A percentile compares a stretch with the other conserved stretches of the same genome.
Evolutionary conservation across 2,888 invertebrate species (phyloP).

Genomic region (Rotaria magnacalcarata): DNA sequence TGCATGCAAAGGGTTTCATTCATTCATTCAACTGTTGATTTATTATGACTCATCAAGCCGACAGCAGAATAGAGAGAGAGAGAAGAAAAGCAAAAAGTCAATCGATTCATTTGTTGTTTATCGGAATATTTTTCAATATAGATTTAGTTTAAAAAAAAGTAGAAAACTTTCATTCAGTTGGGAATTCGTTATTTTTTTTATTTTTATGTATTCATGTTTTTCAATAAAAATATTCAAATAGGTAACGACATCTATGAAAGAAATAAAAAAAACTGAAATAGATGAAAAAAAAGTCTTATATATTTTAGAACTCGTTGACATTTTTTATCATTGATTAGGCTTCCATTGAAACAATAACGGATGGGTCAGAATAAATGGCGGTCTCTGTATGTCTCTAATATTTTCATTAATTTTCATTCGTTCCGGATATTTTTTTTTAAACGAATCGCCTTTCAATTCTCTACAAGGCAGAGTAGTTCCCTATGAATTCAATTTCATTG

Average conservation of each 20-base stretch:
- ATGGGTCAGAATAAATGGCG: too few relatives aligned
- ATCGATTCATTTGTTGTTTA: not conserved
- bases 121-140: not conserved
- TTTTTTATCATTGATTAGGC: too few relatives aligned
- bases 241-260: not conserved
- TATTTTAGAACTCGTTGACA: too few relatives aligned
- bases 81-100: not conserved
- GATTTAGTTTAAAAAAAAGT: not conserved
- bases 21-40: slow-evolving; percentile 2
- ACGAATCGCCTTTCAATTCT: too few relatives aligned
- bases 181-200: not conserved
- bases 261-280: too few relatives aligned
- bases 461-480: too few relatives aligned
- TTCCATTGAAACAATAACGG: too few relatives aligned
- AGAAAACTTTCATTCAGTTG: not conserved
- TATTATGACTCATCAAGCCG: not conserved
- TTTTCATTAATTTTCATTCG: too few relatives aligned
- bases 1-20: not conserved
- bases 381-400: too few relatives aligned
- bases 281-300: too few relatives aligned
- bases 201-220: not conserved
- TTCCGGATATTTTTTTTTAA: too few relatives aligned
- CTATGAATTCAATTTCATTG: too few relatives aligned
- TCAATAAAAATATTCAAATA: not conserved
- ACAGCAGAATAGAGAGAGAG: not conserved